Evolutionary conservation across 2,113 vertebrate species (phyloP), one percentile per base, ranked within the genome.

Genomic region (Aegypius monachus): DNA sequence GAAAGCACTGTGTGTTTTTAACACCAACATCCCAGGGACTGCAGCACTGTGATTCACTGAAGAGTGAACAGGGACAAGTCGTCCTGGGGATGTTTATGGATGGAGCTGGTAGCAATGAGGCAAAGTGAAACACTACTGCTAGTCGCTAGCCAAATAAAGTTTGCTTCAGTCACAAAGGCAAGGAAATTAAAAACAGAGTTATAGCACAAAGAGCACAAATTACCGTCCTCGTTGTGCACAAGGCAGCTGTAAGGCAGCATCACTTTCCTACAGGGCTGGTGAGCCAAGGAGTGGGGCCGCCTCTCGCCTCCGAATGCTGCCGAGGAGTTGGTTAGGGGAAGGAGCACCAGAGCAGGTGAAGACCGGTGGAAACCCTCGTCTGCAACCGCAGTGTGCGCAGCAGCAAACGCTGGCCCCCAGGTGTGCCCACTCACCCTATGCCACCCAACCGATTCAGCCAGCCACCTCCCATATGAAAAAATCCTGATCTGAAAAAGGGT

Each of bases 161-260:
- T 32, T 3, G n/a, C n/a, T 70, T 59, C 4, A 16, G 40, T 23
- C 23, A 10, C 0, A 1, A 56, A 42, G 26, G 25, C 0, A 4
- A 66, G 73, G 79, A 38, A 29, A 27, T n/a, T 3, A 9, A 34
- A 74, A 90, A 59, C 36, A 55, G 77, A 74, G 16, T 47, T 25
- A 3, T 0, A 55, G 73, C 75, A 31, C 9, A 6, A n/a, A 18
- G 22, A 48, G 62, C 25, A 32, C n/a, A 13, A 63, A 29, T 7
- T 7, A 1, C 58, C 59, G 7, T 3, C 62, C 38, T 25, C 6
- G 1, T 7, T 4, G 20, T 1, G 72, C 58, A 25, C 16, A 1
- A 36, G 36, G 82, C 74, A 50, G 75, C 74, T 12, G 45, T 12
- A 27, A 61, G 68, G 36, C 22, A 26, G 81, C 12, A 58, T 7